Evolutionary conservation across 2,797 vertebrate species (phyloP), one percentile per base, ranked within the genome.

Genomic region (Antrozous pallidus): DNA sequence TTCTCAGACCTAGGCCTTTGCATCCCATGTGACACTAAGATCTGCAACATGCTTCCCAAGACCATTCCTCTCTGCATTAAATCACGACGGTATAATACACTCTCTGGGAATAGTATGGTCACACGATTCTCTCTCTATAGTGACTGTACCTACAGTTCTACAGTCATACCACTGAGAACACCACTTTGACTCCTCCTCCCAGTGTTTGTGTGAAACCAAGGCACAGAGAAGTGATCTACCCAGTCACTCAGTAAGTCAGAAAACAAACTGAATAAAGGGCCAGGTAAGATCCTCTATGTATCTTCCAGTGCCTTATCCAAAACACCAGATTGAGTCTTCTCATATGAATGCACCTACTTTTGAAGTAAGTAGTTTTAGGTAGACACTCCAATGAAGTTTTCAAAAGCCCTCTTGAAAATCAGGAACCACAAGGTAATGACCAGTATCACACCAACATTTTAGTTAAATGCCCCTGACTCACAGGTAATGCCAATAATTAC

Each of bases 381-480:
- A 13, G 33, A 84, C 42, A 24, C 87, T 77, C 84, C 73, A 47
- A 56, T 78, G 63, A 79, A 65, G 10, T 38, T 82, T 94, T 88
- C 73, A 82, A 88, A 92, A 90, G 67, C 38, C 31, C 28, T 69
- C 47, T 61, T 77, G 38, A 51, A 93, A 96, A 75, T 89, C 79
- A 94, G 73, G 70, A 94, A 91, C 73, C 81, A 96, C 84, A 67
- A 93, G 47, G 22, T 73, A 94, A 94, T 81, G 69, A 84, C 58
- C 31, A 69, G 82, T 79, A 94, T 61, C 81, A 93, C 38, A 86
- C 82, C 67, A 86, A 95, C 82, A 13, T 84, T 97, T 95, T 49
- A 96, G 97, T 94, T 83, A 83, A 91, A 96, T 75, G 31, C 31
- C 42, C 79, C 88, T 82, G 69, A 96, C 81, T 94, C 89, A 91